These are phyloP conservation scores for Temnothorax ravouxi DNA, from an alignment of 2,888 invertebrate genomes.

Conservation along the genomic window DNA sequence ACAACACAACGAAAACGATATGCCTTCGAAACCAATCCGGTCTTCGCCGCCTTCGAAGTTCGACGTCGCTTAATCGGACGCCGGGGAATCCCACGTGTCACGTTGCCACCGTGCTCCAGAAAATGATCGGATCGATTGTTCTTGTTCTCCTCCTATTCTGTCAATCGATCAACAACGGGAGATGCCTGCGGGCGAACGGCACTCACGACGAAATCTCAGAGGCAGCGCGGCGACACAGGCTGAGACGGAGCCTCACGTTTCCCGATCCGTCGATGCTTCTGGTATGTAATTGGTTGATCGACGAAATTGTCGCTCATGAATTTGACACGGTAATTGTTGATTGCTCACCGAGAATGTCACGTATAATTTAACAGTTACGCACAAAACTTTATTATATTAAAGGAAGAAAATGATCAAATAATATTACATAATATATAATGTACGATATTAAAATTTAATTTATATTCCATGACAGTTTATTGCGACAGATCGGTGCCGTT, in stretches of 20 bases:
- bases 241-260: conserved; percentile 78
- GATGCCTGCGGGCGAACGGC: conserved; percentile 24
- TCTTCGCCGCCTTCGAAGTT: conserved; percentile 24
- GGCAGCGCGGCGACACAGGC: conserved; percentile 57
- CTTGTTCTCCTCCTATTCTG: conserved; percentile 55
- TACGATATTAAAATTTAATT: not conserved
- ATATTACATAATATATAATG: not conserved
- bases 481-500: conserved; percentile 1
- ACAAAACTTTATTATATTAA: not conserved
- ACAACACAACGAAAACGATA: conserved; percentile 38
- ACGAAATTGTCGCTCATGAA: not conserved
- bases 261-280: conserved; percentile 77
- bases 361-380: not conserved
- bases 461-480: not conserved
- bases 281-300: conserved; percentile 73
- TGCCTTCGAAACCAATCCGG: conserved; percentile 49
- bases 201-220: conserved; percentile 52
- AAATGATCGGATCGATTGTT: conserved; percentile 48
- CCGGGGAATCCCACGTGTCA: conserved; percentile 22
- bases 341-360: too few relatives aligned
- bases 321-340: not conserved
- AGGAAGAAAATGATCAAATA: not conserved
- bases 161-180: conserved; percentile 37
- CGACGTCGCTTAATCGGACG: conserved; percentile 42
- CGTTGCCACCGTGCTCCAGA: not conserved